phyloP scores from a whole-genome alignment of 2,888 invertebrate species.

The Aleiodes alternator region DNA sequence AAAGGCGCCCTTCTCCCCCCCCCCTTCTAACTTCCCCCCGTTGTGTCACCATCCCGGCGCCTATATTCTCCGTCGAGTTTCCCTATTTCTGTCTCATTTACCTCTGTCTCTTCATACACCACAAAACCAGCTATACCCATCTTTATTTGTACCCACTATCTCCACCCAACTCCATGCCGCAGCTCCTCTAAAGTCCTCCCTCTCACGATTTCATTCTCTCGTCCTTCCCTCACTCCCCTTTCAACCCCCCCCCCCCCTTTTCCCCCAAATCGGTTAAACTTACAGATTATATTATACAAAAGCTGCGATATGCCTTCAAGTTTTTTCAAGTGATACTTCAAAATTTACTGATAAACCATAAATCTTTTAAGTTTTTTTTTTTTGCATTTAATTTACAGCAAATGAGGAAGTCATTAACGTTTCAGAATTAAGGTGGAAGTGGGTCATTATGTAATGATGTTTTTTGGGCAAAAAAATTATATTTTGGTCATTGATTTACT shows the following conservation, averaged over 20 bases:
- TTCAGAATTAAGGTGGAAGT: slow-evolving; percentile 4
- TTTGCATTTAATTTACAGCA: too few relatives aligned
- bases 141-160: slow-evolving; percentile 58
- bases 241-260: slow-evolving; percentile 40
- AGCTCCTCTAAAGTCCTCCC: slow-evolving; percentile 57
- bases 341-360: not conserved
- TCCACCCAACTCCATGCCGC: slow-evolving; percentile 64
- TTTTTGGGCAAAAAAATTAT: too few relatives aligned
- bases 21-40: slow-evolving; percentile 45
- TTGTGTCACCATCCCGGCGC: slow-evolving; percentile 24
- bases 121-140: slow-evolving; percentile 42
- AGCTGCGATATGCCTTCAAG: slow-evolving; percentile 16
- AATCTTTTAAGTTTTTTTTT: not conserved
- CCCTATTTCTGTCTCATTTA: slow-evolving; percentile 35
- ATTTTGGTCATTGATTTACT: too few relatives aligned
- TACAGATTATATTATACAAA: slow-evolving; percentile 71
- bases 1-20: slow-evolving; percentile 58
- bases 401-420: slow-evolving; percentile 15
- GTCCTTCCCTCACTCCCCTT: slow-evolving; percentile 50
- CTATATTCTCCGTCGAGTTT: slow-evolving; percentile 12
- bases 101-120: slow-evolving; percentile 38
- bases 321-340: not conserved
- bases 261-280: slow-evolving; percentile 66
- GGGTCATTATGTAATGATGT: slow-evolving; percentile 9
- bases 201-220: slow-evolving; percentile 57